Percentiles rank a stretch among this genome's conserved stretches.
These are phyloP conservation scores for Chiloscyllium punctatum DNA, from an alignment of 2,797 vertebrate genomes.

Conservation along the genomic window DNA sequence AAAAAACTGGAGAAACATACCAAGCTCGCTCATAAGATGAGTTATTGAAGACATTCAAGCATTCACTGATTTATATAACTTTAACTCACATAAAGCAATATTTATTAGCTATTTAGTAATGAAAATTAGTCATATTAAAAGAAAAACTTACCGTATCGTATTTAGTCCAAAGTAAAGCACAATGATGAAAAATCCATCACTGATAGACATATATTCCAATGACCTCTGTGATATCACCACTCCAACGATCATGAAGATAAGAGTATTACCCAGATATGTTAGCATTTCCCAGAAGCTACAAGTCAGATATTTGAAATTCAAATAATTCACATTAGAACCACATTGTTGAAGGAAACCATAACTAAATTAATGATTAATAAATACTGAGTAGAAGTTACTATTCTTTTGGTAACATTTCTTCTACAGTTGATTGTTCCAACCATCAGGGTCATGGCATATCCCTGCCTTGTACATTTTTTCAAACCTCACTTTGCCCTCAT, in stretches of 20 bases:
- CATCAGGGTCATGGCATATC: too few relatives aligned
- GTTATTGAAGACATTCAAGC: neutral
- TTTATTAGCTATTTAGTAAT: neutral
- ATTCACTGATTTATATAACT: neutral
- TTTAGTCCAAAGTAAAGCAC: slow-evolving; percentile 51
- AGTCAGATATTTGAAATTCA: slow-evolving; percentile 37
- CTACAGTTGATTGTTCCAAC: neutral
- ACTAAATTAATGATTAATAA: neutral
- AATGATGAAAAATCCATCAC: slow-evolving; percentile 49
- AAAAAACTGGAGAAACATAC: neutral
- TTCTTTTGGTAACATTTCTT: neutral
- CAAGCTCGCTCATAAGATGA: neutral
- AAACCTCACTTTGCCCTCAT: too few relatives aligned
- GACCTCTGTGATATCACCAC: slow-evolving; percentile 50
- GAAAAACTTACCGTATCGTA: slow-evolving; percentile 50
- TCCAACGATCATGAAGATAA: slow-evolving; percentile 53
- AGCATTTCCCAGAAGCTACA: slow-evolving; percentile 55
- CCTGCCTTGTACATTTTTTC: too few relatives aligned
- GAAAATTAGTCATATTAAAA: neutral
- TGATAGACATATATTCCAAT: slow-evolving; percentile 46
- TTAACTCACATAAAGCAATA: neutral
- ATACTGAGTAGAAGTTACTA: neutral
- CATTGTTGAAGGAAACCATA: slow-evolving; percentile 28
- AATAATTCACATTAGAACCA: slow-evolving; percentile 11
- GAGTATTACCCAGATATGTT: slow-evolving; percentile 50